Percentiles rank a stretch among this genome's conserved stretches.
Conservation (phyloP, 2,888 invertebrate species). For the Phyto melanocephala region DNA sequence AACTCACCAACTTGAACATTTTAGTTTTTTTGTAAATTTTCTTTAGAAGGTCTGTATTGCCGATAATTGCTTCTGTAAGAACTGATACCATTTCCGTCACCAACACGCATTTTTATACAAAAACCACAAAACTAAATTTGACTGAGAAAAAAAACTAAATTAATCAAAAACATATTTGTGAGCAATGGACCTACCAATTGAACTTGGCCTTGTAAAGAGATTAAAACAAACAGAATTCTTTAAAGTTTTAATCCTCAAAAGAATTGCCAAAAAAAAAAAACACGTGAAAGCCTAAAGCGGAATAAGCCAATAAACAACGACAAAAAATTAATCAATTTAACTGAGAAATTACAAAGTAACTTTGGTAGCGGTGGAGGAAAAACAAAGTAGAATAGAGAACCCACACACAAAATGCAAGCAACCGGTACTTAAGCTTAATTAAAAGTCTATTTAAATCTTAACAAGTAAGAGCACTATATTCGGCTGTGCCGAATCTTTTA, state of each 20-base stretch:
- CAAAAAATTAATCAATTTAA: conserved; percentile 8
- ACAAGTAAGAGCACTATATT: no score
- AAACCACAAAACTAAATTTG: conserved; percentile 7
- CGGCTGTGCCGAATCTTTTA: no score
- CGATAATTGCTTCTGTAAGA: conserved; percentile 54
- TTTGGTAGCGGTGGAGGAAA: conserved; percentile 39
- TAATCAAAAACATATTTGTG: conserved; percentile 1
- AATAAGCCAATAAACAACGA: conserved; percentile 6
- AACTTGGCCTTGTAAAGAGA: conserved; percentile 55
- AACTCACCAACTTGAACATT: conserved; percentile 76
- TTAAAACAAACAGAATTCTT: conserved; percentile 39
- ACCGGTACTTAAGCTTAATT: conserved; percentile 1
- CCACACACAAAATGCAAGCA: not conserved
- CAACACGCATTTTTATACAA: conserved; percentile 50
- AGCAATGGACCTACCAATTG: conserved; percentile 29
- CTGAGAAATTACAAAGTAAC: no score
- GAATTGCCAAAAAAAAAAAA: conserved; percentile 10
- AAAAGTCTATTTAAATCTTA: no score
- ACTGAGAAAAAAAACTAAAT: not conserved
- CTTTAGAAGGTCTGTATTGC: conserved; percentile 73
- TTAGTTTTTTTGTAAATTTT: conserved; percentile 39
- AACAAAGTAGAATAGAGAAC: not conserved
- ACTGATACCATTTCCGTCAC: conserved; percentile 61
- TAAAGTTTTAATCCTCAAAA: conserved; percentile 6
- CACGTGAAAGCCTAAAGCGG: conserved; percentile 9